Conservation (phyloP, 2,888 invertebrate genomes). For the Anthrax anthrax region DNA sequence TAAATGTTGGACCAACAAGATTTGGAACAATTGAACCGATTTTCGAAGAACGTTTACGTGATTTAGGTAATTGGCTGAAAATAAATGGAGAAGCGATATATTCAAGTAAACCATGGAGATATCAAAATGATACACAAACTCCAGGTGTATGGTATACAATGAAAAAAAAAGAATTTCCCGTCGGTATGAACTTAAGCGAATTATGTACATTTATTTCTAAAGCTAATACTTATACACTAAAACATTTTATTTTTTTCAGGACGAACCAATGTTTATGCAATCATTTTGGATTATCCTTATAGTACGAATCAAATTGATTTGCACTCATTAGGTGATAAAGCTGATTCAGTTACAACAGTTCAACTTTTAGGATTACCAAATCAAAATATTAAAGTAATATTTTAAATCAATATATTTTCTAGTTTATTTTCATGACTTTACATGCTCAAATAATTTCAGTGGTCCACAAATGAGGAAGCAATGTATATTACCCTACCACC, state of each 20-base stretch:
- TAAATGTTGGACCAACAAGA: constrained; percentile 77
- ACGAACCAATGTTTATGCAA: constrained; percentile 44
- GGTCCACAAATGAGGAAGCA: constrained; percentile 17
- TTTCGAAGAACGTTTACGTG: constrained; percentile 67
- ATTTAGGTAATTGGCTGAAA: constrained; percentile 66
- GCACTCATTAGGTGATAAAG: constrained; percentile 30
- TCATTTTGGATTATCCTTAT: constrained; percentile 54
- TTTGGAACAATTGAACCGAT: constrained; percentile 76
- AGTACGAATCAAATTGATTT: constrained; percentile 38
- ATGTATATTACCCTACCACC: constrained; percentile 27
- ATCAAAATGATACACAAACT: constrained; percentile 67
- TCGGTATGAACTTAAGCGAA: no score
- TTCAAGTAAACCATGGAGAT: constrained; percentile 56
- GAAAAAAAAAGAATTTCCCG: constrained; percentile 9
- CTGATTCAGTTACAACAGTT: constrained; percentile 27
- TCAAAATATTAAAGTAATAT: constrained; percentile 20
- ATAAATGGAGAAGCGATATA: constrained; percentile 86
- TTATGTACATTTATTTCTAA: no score
- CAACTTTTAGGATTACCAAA: constrained; percentile 39
- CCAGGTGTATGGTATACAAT: constrained; percentile 60
- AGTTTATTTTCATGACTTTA: background rate
- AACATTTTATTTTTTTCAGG: constrained; percentile 17
- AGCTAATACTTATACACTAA: no score
- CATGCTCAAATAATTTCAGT: no score
- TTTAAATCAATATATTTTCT: background rate